A percentile compares a stretch with the other conserved stretches of the same genome.
These are phyloP conservation scores for Luperina nickerlii DNA, from an alignment of 2,888 invertebrate genomes.

Conservation along the genomic window DNA sequence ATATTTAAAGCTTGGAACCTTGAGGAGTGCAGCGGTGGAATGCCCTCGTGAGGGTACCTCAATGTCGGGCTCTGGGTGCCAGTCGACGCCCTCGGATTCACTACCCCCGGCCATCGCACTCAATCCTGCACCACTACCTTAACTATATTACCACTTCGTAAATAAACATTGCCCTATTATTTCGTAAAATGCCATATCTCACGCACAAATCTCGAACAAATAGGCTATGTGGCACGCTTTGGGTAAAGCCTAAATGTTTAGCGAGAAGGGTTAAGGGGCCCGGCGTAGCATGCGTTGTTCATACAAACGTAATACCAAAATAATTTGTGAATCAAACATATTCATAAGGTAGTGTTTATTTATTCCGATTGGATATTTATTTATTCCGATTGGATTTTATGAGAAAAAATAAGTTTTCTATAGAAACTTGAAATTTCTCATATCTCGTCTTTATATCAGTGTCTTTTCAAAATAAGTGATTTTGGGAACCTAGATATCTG, in stretches of 20 bases:
- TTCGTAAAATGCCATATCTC: conserved; percentile 50
- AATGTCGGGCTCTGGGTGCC: conserved; percentile 87
- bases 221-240: conserved; percentile 33
- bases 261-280: conserved; percentile 25
- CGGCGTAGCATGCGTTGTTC: too few relatives aligned
- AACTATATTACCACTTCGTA: conserved; percentile 73
- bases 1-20: conserved; percentile 72
- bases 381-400: too few relatives aligned
- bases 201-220: conserved; percentile 47
- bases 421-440: too few relatives aligned
- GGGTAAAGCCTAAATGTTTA: conserved; percentile 31
- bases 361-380: too few relatives aligned
- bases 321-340: too few relatives aligned
- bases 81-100: conserved; percentile 86
- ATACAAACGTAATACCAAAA: too few relatives aligned
- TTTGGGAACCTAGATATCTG: too few relatives aligned
- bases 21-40: conserved; percentile 85
- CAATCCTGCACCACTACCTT: conserved; percentile 74
- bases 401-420: too few relatives aligned
- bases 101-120: conserved; percentile 75
- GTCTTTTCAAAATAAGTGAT: too few relatives aligned
- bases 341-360: too few relatives aligned
- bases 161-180: conserved; percentile 76
- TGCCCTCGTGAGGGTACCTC: conserved; percentile 87
- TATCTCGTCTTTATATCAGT: too few relatives aligned